These are phyloP conservation scores for Melangyna quadrimaculata DNA, from an alignment of 2,888 invertebrate genomes.

Conservation along the genomic window DNA sequence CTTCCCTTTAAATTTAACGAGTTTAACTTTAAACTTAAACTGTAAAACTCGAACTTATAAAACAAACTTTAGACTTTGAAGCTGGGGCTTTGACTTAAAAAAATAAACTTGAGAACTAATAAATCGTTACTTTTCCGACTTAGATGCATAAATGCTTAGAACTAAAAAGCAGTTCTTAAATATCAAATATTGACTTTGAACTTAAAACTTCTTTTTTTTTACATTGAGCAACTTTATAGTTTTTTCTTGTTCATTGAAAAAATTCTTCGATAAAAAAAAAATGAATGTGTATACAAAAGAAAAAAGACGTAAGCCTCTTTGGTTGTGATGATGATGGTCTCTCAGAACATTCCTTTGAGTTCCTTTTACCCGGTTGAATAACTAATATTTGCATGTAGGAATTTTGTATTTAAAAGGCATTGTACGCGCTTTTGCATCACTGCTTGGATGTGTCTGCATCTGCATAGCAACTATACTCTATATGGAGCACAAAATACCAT, in stretches of 20 bases:
- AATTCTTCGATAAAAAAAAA: background rate
- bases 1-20: too few species aligned
- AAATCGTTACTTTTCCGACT: background rate
- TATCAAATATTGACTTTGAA: slow-evolving; percentile 1
- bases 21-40: too few species aligned
- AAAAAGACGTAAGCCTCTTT: background rate
- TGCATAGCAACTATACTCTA: background rate
- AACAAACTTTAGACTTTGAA: too few species aligned
- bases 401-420: slow-evolving; percentile 28
- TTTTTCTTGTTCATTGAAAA: background rate
- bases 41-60: too few species aligned
- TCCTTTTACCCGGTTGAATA: slow-evolving; percentile 2
- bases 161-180: background rate
- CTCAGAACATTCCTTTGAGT: background rate
- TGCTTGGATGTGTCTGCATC: background rate
- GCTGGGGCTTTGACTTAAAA: too few species aligned
- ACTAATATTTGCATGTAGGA: background rate
- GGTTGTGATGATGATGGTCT: background rate
- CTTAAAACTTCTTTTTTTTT: background rate
- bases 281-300: background rate
- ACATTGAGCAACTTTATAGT: background rate
- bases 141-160: background rate
- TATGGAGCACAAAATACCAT: background rate
- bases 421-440: slow-evolving; percentile 11
- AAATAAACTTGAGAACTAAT: background rate